A percentile compares a stretch with the other conserved stretches of the same genome.
phyloP scores from a whole-genome alignment of 2,797 vertebrate genomes.

The Tokudaia muenninki region DNA sequence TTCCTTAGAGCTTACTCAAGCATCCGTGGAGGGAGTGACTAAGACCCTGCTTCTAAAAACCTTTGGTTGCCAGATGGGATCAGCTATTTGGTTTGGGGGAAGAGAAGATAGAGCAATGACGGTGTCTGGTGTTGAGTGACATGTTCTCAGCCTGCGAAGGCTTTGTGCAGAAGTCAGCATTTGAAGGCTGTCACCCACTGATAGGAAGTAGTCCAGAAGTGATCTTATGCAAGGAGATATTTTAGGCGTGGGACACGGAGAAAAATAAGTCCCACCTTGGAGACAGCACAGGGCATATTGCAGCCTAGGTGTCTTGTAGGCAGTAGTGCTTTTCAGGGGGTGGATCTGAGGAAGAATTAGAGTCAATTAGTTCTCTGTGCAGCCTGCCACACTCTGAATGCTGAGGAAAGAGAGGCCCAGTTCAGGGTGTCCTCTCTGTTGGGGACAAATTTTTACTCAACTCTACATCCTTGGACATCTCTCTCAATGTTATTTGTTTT shows the following conservation, averaged over 20 bases:
- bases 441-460: not conserved
- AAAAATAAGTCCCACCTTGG: not conserved
- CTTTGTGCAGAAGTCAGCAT: not conserved
- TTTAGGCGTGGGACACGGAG: not conserved
- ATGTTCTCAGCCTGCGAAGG: not conserved
- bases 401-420: not conserved
- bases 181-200: not conserved
- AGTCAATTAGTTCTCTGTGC: not conserved
- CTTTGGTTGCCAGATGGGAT: not conserved
- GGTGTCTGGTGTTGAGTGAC: not conserved
- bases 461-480: not conserved
- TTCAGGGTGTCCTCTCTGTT: not conserved
- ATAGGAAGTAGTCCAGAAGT: not conserved
- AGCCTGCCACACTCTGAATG: not conserved
- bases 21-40: not conserved
- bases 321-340: not conserved
- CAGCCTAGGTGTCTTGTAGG: not conserved
- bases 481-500: not conserved
- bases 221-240: accelerated
- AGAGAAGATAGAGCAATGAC: not conserved
- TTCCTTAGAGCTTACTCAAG: not conserved
- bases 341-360: not conserved
- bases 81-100: not conserved
- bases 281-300: not conserved
- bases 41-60: not conserved